A percentile compares a stretch with the other conserved stretches of the same genome.
Conservation (phyloP, 1,140 invertebrate genomes). For the Solen grandis region DNA sequence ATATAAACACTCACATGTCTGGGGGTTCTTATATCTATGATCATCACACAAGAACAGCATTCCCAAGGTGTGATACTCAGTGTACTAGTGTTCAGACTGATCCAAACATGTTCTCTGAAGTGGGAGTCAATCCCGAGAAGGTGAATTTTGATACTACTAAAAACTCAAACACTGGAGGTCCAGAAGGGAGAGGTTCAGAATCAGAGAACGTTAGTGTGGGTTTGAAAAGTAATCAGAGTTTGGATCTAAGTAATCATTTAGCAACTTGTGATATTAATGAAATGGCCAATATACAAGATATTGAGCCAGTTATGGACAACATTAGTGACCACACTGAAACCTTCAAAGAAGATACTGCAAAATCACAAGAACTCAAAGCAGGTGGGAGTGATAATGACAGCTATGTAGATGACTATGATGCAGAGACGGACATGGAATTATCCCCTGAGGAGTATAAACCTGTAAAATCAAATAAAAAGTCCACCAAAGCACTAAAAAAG, state of each 20-base stretch:
- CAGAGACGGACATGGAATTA: not conserved
- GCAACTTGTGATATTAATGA: not conserved
- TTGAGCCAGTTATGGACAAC: too few relatives aligned
- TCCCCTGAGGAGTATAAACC: not conserved
- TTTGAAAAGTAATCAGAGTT: too few relatives aligned
- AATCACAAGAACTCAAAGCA: too few relatives aligned
- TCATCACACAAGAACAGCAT: not conserved
- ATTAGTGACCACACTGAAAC: too few relatives aligned
- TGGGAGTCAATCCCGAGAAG: not conserved
- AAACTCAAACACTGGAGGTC: not conserved
- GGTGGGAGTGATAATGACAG: too few relatives aligned
- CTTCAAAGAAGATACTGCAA: too few relatives aligned
- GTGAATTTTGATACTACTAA: not conserved
- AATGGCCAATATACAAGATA: too few relatives aligned
- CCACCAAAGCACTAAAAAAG: not conserved
- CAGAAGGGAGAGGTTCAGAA: not conserved
- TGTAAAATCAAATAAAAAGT: not conserved
- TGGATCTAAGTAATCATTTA: too few relatives aligned
- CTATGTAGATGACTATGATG: not conserved
- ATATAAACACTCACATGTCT: not conserved
- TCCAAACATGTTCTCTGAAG: not conserved
- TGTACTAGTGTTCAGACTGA: slow-evolving; percentile 2
- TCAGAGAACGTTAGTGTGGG: too few relatives aligned
- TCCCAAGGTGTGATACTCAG: slow-evolving; percentile 1
- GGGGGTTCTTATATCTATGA: slow-evolving; percentile 22